Base-by-base conservation (phyloP, 2,888 invertebrate species). In the Cerastis rubricosa region DNA sequence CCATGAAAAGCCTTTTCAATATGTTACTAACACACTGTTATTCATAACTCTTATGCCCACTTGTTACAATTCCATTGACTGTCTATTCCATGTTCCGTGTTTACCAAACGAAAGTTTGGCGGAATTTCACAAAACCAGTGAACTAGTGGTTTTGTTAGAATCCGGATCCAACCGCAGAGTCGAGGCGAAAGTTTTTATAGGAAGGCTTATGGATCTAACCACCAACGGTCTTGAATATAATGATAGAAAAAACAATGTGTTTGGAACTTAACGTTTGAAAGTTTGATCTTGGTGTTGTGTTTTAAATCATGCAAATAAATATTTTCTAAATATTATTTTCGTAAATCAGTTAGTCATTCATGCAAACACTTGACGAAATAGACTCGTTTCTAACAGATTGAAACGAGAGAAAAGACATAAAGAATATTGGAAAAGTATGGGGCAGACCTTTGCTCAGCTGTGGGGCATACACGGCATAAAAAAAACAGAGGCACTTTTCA, bases 71-170 rank as follows among this genome's bases (percentile, higher is more conserved):
- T 85, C 29, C 64, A 69, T 80, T 65, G 35, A 61, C 11, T 71
- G 5, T 17, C 1, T 61, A 57, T 12, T 82, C 81, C 12, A 11
- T 66, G 75, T 12, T n/a, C 14, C 14, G 19, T 75, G 80, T 80
- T 80, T 76, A 57, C 57, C 17, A 40, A 74, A 65, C 14, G 35
- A 59, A 83, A 82, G 69, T 82, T 83, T 69, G 68, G 49, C 57
- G 25, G 40, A 69, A 82, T 59, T 51, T 83, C 74, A 74, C 85
- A 78, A 83, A 81, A 85, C 74, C 74, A 66, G 68, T 80, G 35
- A 78, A 82, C 74, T 72, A 69, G 74, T 76, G 74, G 85, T 82
- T 83, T 77, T 71, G 78, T 71, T 64, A 57, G 77, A 74, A 69
- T 63, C 68, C 65, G 51, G 71, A 72, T 78, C 65, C 47, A 51